Evolutionary conservation across 2,113 vertebrate genomes (phyloP).

Genomic region (Stictonetta naevosa): DNA sequence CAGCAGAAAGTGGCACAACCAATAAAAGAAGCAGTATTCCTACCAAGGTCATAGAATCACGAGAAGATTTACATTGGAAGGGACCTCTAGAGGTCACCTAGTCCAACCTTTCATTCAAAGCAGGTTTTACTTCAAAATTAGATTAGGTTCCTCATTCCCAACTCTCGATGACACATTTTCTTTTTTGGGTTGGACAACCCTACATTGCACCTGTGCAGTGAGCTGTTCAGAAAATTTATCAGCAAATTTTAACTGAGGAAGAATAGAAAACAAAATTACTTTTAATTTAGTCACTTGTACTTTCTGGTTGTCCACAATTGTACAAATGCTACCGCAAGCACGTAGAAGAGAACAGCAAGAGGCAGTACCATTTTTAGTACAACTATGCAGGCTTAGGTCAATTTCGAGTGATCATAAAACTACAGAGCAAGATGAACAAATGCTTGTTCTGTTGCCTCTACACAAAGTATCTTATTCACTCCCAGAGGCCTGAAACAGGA

Average conservation of each 20-base stretch:
- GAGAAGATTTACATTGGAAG: constrained; percentile 23
- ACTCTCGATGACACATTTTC: not conserved
- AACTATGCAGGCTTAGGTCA: not conserved
- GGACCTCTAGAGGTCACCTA: constrained; percentile 1
- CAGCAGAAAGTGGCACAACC: constrained; percentile 11
- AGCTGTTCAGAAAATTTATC: not conserved
- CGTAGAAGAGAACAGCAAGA: not conserved
- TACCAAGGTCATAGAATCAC: constrained; percentile 22
- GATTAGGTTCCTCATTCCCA: not conserved
- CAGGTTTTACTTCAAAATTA: not conserved
- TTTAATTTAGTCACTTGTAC: not conserved
- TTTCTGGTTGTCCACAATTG: not conserved
- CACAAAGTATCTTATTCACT: not conserved
- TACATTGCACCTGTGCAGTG: not conserved
- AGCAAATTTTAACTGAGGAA: not conserved
- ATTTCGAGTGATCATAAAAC: not conserved
- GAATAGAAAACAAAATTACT: not conserved
- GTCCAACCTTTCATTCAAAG: not conserved
- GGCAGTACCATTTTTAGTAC: not conserved
- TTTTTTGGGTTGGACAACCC: not conserved
- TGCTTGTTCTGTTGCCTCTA: not conserved
- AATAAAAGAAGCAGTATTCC: constrained; percentile 9
- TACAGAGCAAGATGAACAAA: not conserved
- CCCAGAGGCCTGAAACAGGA: not conserved
- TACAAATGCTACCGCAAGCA: not conserved